Percentiles rank a stretch among this genome's conserved stretches.
Conservation (phyloP, 2,888 invertebrate species). For the Chrysolina oricalcia region DNA sequence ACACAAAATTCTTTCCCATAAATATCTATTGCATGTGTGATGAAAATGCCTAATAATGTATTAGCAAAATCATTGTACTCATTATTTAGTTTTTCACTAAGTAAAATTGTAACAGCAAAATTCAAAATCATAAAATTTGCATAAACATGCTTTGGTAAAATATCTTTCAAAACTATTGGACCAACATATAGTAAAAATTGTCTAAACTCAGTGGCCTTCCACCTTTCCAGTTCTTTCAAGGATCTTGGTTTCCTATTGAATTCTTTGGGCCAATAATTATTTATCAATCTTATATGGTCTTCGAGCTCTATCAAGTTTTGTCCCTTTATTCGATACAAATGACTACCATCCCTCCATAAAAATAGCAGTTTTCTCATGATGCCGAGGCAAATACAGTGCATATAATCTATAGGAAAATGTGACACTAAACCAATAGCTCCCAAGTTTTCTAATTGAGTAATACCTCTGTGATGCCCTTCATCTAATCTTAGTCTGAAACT, state of each 20-base stretch:
- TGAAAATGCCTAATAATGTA: constrained; percentile 39
- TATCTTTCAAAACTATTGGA: constrained; percentile 46
- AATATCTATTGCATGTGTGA: constrained; percentile 33
- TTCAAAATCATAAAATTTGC: constrained; percentile 51
- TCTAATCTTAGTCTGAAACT: constrained; percentile 32
- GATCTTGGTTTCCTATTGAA: constrained; percentile 57
- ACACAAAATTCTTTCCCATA: constrained; percentile 44
- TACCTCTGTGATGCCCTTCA: constrained; percentile 47
- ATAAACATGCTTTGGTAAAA: constrained; percentile 44
- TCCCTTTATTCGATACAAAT: constrained; percentile 40
- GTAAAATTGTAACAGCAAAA: constrained; percentile 52
- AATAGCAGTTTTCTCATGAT: constrained; percentile 54
- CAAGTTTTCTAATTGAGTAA: constrained; percentile 42
- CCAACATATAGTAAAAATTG: constrained; percentile 55
- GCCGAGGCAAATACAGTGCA: constrained; percentile 55
- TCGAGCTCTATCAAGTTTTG: constrained; percentile 33
- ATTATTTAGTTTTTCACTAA: constrained; percentile 41
- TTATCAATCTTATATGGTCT: constrained; percentile 3
- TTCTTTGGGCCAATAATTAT: constrained; percentile 54
- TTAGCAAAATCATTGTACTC: constrained; percentile 50
- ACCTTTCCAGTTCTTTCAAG: constrained; percentile 51
- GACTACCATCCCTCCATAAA: constrained; percentile 52
- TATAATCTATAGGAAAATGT: constrained; percentile 53
- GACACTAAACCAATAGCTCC: constrained; percentile 45
- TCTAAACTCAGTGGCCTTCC: constrained; percentile 56